phyloP scores from a whole-genome alignment of 2,888 invertebrate genomes.

The Heliconius ismenius region DNA sequence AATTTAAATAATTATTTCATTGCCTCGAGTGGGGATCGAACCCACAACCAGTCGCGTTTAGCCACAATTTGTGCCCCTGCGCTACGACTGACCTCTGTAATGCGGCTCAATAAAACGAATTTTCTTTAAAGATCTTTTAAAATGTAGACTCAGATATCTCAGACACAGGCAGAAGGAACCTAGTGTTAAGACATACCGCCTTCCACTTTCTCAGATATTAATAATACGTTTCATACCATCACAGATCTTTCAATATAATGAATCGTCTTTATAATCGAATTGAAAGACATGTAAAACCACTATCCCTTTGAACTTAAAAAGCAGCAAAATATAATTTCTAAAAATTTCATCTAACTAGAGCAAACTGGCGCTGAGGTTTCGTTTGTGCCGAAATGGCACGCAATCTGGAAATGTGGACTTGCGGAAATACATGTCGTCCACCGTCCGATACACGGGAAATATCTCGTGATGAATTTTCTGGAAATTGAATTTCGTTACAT shows the following conservation, averaged over 20 bases:
- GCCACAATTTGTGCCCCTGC: too few species aligned
- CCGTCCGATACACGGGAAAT: constrained; percentile 23
- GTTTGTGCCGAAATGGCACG: constrained; percentile 30
- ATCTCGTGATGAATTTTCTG: constrained; percentile 10
- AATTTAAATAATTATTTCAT: too few species aligned
- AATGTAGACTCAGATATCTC: neutral
- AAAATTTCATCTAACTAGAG: constrained; percentile 7
- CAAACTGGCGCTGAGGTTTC: constrained; percentile 11
- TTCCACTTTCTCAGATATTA: neutral
- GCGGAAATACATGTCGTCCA: constrained; percentile 10
- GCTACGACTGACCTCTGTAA: neutral
- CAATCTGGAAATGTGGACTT: constrained; percentile 46
- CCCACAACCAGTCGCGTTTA: too few species aligned
- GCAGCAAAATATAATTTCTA: neutral
- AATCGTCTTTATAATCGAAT: neutral
- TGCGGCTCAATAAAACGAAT: neutral
- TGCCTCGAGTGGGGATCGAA: too few species aligned
- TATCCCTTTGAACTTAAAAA: neutral
- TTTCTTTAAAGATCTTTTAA: neutral
- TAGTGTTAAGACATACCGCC: too few species aligned
- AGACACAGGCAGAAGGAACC: too few species aligned
- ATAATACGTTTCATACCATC: neutral
- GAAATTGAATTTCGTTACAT: constrained; percentile 11
- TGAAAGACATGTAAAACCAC: neutral
- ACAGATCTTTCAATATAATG: neutral